Conservation (phyloP, 2,888 invertebrate genomes). For the Bimastos eiseni region DNA sequence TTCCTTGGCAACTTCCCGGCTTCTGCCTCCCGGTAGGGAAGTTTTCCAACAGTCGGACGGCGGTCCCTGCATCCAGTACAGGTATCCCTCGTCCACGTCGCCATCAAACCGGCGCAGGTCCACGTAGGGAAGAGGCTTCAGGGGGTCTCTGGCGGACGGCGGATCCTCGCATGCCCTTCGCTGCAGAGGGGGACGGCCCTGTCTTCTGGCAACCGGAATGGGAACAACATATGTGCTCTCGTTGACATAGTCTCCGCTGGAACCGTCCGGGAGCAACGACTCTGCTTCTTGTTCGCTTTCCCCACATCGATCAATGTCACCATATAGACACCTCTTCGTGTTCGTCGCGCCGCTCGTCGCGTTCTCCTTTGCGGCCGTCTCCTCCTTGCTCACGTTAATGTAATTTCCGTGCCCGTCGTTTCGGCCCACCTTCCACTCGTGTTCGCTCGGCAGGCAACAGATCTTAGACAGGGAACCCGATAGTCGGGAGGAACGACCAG, state of each 20-base stretch:
- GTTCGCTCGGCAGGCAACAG: background rate
- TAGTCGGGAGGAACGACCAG: no score
- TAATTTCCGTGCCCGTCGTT: background rate
- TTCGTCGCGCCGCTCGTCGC: background rate
- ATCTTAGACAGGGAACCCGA: conserved; percentile 4
- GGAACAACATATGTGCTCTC: background rate
- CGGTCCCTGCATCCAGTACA: conserved; percentile 25
- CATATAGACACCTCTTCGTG: background rate
- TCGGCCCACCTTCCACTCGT: background rate
- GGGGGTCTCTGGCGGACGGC: conserved; percentile 25
- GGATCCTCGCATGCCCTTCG: conserved; percentile 23
- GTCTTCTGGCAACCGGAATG: background rate
- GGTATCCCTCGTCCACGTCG: conserved; percentile 30
- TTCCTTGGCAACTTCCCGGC: background rate
- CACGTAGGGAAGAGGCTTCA: conserved; percentile 39
- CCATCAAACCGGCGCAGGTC: conserved; percentile 41
- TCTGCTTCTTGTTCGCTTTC: background rate
- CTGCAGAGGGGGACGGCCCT: background rate
- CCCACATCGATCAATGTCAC: background rate
- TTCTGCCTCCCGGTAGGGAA: background rate
- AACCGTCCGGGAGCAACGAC: background rate
- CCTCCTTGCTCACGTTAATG: background rate
- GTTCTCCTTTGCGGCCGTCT: background rate
- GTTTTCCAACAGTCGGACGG: background rate
- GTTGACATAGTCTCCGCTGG: background rate